phyloP scores from a whole-genome alignment of 1,140 invertebrate species.

The Anoplolepis gracilipes region DNA sequence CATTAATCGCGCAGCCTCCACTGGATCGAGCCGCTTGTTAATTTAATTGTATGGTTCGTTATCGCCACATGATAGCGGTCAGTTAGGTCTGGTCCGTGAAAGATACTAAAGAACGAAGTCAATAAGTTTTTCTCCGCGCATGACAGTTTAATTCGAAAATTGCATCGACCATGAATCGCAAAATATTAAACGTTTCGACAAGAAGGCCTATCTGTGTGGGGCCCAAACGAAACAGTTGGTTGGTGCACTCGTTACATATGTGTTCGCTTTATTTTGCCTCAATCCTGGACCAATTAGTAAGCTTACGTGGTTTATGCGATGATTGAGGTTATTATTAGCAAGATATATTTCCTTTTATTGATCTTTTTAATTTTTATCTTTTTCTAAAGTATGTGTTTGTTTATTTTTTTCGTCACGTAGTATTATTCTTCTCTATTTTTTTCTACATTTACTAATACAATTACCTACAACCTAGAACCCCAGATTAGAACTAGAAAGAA shows the following conservation, averaged over 20 bases:
- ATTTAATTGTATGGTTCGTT: slow-evolving; percentile 74
- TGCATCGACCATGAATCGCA: slow-evolving; percentile 12
- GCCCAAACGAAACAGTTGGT: slow-evolving; percentile 75
- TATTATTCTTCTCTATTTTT: not conserved
- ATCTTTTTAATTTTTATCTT: too few relatives aligned
- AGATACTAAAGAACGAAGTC: not conserved
- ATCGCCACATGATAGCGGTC: slow-evolving; percentile 52
- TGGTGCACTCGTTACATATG: slow-evolving; percentile 66
- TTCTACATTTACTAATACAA: not conserved
- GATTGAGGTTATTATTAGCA: not conserved
- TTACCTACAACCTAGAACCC: not conserved
- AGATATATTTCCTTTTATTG: not conserved
- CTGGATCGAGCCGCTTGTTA: slow-evolving; percentile 64
- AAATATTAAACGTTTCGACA: not conserved
- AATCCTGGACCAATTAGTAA: not conserved
- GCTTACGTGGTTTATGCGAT: not conserved
- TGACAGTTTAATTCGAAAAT: not conserved
- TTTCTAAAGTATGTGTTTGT: not conserved
- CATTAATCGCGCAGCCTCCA: slow-evolving; percentile 41
- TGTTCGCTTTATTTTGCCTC: not conserved
- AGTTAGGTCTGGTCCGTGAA: slow-evolving; percentile 18
- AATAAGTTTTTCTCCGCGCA: not conserved
- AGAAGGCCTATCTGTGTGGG: not conserved
- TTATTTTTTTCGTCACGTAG: not conserved
- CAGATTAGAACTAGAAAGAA: not conserved